These are phyloP conservation scores for Petrocephalus microphthalmus DNA, from an alignment of 2,113 vertebrate genomes.

Conservation along the genomic window DNA sequence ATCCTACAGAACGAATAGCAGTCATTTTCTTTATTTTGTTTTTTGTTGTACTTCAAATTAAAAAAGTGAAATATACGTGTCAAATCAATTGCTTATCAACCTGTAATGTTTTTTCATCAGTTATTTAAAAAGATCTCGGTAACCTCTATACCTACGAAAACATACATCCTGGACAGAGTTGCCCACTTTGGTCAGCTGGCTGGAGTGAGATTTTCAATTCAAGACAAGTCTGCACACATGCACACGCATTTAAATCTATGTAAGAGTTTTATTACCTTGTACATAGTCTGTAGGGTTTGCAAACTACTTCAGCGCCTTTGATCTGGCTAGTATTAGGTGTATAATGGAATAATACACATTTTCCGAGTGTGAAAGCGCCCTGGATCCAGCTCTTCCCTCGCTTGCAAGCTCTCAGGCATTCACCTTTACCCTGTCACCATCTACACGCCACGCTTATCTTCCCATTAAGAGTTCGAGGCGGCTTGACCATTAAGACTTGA, in stretches of 20 bases:
- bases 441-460: not conserved
- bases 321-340: not conserved
- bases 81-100: not conserved
- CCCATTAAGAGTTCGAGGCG: not conserved
- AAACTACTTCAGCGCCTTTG: not conserved
- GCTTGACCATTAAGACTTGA: not conserved
- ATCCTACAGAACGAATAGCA: not conserved
- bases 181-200: not conserved
- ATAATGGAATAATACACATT: not conserved
- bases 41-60: constrained; percentile 5
- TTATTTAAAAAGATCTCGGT: not conserved
- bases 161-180: not conserved
- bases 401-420: not conserved
- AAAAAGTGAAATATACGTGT: not conserved
- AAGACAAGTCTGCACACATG: not conserved
- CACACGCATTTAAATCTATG: not conserved
- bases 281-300: not conserved
- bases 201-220: not conserved
- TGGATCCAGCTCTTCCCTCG: not conserved
- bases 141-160: not conserved
- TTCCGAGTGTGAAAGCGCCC: not conserved
- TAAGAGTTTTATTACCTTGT: not conserved
- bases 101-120: not conserved
- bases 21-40: not conserved
- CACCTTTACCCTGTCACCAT: not conserved